Percentiles rank a stretch among this genome's conserved stretches.
These are phyloP conservation scores for Calliopsis andreniformis DNA, from an alignment of 1,140 invertebrate genomes.

Conservation along the genomic window DNA sequence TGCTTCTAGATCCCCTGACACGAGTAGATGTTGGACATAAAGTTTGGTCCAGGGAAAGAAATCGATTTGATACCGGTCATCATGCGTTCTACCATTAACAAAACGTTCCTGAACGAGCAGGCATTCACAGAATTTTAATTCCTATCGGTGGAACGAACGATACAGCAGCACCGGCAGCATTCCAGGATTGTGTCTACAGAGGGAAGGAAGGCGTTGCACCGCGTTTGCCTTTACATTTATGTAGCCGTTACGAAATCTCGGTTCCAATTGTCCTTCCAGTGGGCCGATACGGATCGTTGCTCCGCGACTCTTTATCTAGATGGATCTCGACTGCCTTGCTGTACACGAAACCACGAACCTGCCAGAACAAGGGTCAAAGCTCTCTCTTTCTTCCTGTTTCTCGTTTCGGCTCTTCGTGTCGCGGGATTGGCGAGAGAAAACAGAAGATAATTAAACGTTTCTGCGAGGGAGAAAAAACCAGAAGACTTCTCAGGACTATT, in stretches of 20 bases:
- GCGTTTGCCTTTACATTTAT: constrained; percentile 61
- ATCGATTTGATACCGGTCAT: constrained; percentile 15
- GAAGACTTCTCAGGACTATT: constrained; percentile 31
- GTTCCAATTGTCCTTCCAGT: constrained; percentile 60
- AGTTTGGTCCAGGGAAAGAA: background rate
- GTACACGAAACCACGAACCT: constrained; percentile 34
- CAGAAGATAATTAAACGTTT: constrained; percentile 50
- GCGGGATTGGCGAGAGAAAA: constrained; percentile 41
- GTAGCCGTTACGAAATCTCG: constrained; percentile 61
- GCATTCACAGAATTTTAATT: constrained; percentile 57
- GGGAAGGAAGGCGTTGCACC: constrained; percentile 34
- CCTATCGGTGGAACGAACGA: constrained; percentile 39
- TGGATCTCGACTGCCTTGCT: constrained; percentile 39
- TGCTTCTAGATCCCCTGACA: background rate
- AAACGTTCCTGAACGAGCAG: constrained; percentile 36
- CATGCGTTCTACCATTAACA: constrained; percentile 11
- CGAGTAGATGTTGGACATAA: constrained; percentile 3
- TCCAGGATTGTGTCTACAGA: constrained; percentile 45
- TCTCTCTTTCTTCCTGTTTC: background rate
- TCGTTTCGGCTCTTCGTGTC: background rate
- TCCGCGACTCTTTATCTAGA: constrained; percentile 55
- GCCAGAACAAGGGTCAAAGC: constrained; percentile 21
- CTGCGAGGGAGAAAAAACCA: background rate
- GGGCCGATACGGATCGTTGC: constrained; percentile 58
- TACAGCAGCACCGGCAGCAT: constrained; percentile 41